Percentiles rank a stretch among this genome's conserved stretches.
Conservation (phyloP, 2,797 vertebrate species). For the Catharus ustulatus region DNA sequence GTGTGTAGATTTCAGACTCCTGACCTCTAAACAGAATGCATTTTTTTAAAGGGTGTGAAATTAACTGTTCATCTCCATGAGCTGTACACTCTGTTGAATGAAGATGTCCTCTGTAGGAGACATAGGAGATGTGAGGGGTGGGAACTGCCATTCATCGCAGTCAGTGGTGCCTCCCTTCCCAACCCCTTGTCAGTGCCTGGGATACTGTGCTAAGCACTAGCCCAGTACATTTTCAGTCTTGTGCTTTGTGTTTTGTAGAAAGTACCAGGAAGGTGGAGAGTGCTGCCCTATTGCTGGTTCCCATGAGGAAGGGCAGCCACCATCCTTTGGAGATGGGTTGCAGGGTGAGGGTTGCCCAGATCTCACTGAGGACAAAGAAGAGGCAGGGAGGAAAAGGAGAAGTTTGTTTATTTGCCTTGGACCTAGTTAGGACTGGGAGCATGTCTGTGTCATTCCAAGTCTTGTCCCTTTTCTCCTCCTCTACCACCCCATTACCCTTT, state of each 20-base stretch:
- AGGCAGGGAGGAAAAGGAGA: background rate
- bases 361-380: background rate
- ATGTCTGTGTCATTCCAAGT: background rate
- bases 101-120: background rate
- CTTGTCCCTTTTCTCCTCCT: background rate
- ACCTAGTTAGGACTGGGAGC: background rate
- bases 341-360: background rate
- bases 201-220: background rate
- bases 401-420: background rate
- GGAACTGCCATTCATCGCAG: background rate
- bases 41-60: background rate
- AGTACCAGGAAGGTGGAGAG: background rate
- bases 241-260: background rate
- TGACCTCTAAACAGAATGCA: slow-evolving; percentile 1
- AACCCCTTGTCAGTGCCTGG: rapidly evolving
- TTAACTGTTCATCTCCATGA: background rate
- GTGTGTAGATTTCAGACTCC: slow-evolving; percentile 1
- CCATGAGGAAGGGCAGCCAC: background rate
- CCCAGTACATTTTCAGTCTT: background rate
- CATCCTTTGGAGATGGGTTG: background rate
- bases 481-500: background rate
- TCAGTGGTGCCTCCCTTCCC: background rate
- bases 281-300: background rate
- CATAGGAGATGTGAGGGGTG: background rate
- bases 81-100: background rate